Evolutionary conservation across 2,888 invertebrate genomes (phyloP).

Genomic region (Trypoxylon attenuatum): DNA sequence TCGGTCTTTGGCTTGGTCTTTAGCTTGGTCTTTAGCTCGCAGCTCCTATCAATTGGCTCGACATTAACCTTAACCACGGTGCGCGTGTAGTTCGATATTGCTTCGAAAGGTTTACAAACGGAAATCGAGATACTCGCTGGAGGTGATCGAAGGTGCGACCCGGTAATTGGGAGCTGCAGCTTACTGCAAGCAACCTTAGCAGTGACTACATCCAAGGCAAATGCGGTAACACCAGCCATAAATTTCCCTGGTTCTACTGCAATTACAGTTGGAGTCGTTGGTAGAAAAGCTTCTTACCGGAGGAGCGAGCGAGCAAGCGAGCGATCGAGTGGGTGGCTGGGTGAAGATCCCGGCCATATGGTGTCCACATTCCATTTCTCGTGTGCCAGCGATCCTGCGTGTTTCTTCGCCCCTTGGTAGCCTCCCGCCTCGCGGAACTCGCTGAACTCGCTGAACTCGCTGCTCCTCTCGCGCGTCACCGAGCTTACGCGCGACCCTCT

Average conservation of each 20-base stretch:
- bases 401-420: slow-evolving; percentile 15
- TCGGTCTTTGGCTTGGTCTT: background rate
- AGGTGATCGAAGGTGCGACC: background rate
- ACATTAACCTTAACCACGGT: background rate
- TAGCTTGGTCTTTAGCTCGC: background rate
- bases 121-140: background rate
- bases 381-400: slow-evolving; percentile 49
- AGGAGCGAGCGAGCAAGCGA: background rate
- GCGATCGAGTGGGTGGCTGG: slow-evolving; percentile 56
- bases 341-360: slow-evolving; percentile 70
- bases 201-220: slow-evolving; percentile 36
- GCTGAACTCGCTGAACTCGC: too few relatives aligned
- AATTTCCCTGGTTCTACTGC: slow-evolving; percentile 26
- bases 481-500: too few relatives aligned
- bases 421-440: slow-evolving; percentile 26
- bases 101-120: background rate
- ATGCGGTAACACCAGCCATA: slow-evolving; percentile 23
- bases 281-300: too few relatives aligned
- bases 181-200: background rate
- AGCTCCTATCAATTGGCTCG: too few relatives aligned
- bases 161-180: background rate
- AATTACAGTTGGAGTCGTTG: slow-evolving; percentile 26
- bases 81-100: background rate
- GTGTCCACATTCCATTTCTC: slow-evolving; percentile 72
- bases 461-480: too few relatives aligned